These are phyloP conservation scores for Harpalus rubripes DNA, from an alignment of 2,888 invertebrate genomes.

Conservation along the genomic window DNA sequence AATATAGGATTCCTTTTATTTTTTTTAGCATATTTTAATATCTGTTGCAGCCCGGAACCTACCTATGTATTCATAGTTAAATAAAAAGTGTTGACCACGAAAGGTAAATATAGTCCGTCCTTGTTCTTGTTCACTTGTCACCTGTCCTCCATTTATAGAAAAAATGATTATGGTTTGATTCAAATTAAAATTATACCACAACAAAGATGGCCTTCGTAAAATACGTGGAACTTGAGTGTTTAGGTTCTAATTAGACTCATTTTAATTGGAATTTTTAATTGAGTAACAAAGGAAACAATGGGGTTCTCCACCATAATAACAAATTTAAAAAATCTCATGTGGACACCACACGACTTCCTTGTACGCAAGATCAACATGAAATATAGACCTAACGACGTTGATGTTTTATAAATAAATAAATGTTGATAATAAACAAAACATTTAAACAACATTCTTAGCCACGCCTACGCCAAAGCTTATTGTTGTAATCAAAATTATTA, in stretches of 20 bases:
- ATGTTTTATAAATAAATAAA: too few relatives aligned
- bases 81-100: slow-evolving; percentile 65
- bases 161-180: slow-evolving; percentile 36
- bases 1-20: slow-evolving; percentile 36
- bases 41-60: slow-evolving; percentile 29
- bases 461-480: too few relatives aligned
- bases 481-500: too few relatives aligned
- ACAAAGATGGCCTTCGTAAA: slow-evolving; percentile 59
- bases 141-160: slow-evolving; percentile 62
- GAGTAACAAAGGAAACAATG: not conserved
- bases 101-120: slow-evolving; percentile 50
- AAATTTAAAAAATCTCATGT: too few relatives aligned
- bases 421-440: too few relatives aligned
- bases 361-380: too few relatives aligned
- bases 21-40: not conserved
- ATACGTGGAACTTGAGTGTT: not conserved
- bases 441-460: too few relatives aligned
- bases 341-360: too few relatives aligned
- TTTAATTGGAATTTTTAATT: not conserved
- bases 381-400: too few relatives aligned
- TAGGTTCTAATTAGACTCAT: slow-evolving; percentile 14
- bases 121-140: slow-evolving; percentile 53
- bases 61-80: slow-evolving; percentile 15
- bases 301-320: too few relatives aligned
- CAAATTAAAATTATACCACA: slow-evolving; percentile 50